Base-by-base conservation (phyloP, 1,140 invertebrate species). In the Drosophila lacertosa region DNA sequence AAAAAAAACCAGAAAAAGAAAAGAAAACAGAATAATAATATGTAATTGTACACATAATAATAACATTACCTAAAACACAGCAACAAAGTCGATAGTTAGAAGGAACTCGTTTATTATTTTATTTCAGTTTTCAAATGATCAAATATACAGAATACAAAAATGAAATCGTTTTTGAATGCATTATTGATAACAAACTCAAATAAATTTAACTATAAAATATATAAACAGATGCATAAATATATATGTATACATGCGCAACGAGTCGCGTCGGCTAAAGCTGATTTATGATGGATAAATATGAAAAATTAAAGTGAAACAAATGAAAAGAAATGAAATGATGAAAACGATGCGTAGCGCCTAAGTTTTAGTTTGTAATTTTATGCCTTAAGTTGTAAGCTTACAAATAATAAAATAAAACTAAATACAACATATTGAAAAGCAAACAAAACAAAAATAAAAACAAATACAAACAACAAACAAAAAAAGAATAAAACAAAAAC, bases 371-470 rank as follows among this genome's bases (percentile, higher is more conserved):
- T 70, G 77, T 89, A 89, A 82, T 75, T 72, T 89, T 86, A 88
- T 76, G 86, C 86, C 80, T 89, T 89, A 89, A 89, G 86, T 89
- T 89, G 77, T 89, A 89, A 89, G 86, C 86, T 89, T 89, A 89
- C 64, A 84, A 78, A 65, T 78, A 89, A 84, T 78, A 77, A 77
- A 76, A 79, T 89, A 63, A 82, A 76, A 76, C 74, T 89, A 89
- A 89, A 89, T 76, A 86, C 75, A 82, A 86, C 81, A 84, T 86
- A 84, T 84, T 84, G 71, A 84, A 86, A 86, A 84, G 77, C 77
- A 80, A 84, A 86, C 63, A 84, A 84, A 69, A 64, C 50, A 67
- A 72, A 40, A 57, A 67, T 62, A 51, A 78, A 77, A 75, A 83
- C 74, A 66, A 84, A 76, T 68, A 65, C 51, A 76, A 64, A 78